phyloP scores from a whole-genome alignment of 2,888 invertebrate genomes.

The Choreutis nemorana region DNA sequence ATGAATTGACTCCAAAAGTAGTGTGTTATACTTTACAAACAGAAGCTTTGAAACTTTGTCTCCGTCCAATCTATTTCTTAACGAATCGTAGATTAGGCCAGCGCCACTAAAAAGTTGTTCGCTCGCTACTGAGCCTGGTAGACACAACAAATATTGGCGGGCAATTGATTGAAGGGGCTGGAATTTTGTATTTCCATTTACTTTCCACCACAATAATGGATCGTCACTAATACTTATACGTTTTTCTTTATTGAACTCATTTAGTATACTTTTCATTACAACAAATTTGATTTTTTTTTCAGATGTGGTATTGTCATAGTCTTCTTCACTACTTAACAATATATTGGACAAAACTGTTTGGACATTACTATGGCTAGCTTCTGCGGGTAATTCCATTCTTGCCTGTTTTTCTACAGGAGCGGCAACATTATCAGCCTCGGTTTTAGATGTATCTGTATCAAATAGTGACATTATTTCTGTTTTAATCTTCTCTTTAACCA shows the following conservation, averaged over 20 bases:
- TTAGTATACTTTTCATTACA: slow-evolving; percentile 5
- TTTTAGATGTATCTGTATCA: slow-evolving; percentile 8
- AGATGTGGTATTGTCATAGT: slow-evolving; percentile 9
- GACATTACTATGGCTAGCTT: slow-evolving; percentile 7
- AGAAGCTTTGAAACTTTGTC: slow-evolving; percentile 15
- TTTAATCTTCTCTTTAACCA: slow-evolving; percentile 9
- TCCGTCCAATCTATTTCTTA: slow-evolving; percentile 14
- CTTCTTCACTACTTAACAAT: slow-evolving; percentile 11
- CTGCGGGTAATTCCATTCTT: slow-evolving; percentile 11
- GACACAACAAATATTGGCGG: slow-evolving; percentile 13
- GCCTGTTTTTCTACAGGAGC: slow-evolving; percentile 12
- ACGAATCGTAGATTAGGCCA: slow-evolving; percentile 13
- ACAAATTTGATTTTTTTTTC: slow-evolving; percentile 6
- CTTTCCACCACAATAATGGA: slow-evolving; percentile 12
- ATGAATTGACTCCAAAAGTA: slow-evolving; percentile 11
- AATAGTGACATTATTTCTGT: slow-evolving; percentile 4
- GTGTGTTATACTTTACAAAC: slow-evolving; percentile 14
- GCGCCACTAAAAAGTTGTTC: slow-evolving; percentile 15
- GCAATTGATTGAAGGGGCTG: slow-evolving; percentile 12
- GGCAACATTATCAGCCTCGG: slow-evolving; percentile 9
- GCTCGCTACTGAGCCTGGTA: slow-evolving; percentile 14
- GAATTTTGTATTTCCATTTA: slow-evolving; percentile 12
- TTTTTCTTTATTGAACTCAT: slow-evolving; percentile 12
- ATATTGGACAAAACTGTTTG: slow-evolving; percentile 10
- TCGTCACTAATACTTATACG: slow-evolving; percentile 10